Percentiles rank a stretch among this genome's conserved stretches.
phyloP scores from a whole-genome alignment of 1,140 invertebrate genomes.

The Gyrodactylus salaris region DNA sequence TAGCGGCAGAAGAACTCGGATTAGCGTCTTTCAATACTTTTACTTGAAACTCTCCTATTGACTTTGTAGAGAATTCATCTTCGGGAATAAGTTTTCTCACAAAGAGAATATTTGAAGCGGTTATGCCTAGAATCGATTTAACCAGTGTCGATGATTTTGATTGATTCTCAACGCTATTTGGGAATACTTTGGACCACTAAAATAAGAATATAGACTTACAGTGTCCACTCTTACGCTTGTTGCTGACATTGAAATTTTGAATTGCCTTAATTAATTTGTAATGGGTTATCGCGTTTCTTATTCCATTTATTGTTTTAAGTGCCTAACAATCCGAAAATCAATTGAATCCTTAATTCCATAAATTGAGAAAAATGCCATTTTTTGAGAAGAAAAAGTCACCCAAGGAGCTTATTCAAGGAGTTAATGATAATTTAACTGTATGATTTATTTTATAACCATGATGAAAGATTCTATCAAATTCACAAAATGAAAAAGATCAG shows the following conservation, averaged over 20 bases:
- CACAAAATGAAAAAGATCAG: too few species aligned
- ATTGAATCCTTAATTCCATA: too few species aligned
- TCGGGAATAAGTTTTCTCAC: constrained; percentile 21
- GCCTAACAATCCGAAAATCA: too few species aligned
- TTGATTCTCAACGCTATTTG: constrained; percentile 16
- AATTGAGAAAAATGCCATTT: not conserved
- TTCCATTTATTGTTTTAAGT: too few species aligned
- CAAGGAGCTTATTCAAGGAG: not conserved
- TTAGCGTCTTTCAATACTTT: constrained; percentile 20
- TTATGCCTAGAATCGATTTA: constrained; percentile 21
- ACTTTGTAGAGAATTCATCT: constrained; percentile 17
- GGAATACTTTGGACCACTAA: constrained; percentile 19
- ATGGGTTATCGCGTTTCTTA: not conserved
- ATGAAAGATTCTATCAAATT: too few species aligned
- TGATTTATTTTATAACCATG: too few species aligned
- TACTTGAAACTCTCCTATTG: constrained; percentile 14
- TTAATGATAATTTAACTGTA: not conserved
- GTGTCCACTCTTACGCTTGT: not conserved
- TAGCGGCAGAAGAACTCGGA: constrained; percentile 16
- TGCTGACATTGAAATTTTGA: not conserved
- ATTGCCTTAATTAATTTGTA: not conserved
- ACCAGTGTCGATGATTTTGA: constrained; percentile 19
- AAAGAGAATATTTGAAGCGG: constrained; percentile 21
- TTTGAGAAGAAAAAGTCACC: not conserved
- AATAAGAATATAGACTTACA: not conserved